Evolutionary conservation across 1,140 invertebrate genomes (phyloP).

Genomic region (Maniola jurtina): DNA sequence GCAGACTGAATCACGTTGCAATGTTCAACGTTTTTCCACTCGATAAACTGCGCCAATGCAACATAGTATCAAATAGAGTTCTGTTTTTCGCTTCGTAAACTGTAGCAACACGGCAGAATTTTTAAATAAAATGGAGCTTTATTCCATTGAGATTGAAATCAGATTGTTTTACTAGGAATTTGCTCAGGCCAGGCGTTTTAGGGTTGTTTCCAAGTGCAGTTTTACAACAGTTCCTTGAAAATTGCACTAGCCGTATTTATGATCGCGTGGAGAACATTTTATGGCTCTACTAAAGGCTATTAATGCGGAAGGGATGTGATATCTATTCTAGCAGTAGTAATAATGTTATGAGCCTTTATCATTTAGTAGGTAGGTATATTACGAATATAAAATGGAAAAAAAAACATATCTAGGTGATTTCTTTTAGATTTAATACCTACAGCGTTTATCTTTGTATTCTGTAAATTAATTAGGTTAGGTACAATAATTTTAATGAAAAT

Average conservation of each 20-base stretch:
- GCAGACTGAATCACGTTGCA: conserved; percentile 9
- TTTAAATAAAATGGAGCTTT: conserved; percentile 15
- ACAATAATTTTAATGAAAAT: no score
- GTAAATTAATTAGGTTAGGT: no score
- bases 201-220: conserved; percentile 20
- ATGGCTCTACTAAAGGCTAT: conserved; percentile 38
- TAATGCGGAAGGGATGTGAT: conserved; percentile 3
- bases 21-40: conserved; percentile 22
- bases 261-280: conserved; percentile 56
- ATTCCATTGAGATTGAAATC: conserved; percentile 11
- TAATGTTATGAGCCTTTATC: background rate
- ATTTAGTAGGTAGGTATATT: no score
- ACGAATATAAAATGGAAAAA: no score
- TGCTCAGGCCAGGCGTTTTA: background rate
- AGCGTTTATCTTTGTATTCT: no score
- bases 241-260: conserved; percentile 41
- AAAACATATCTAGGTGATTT: no score
- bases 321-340: background rate
- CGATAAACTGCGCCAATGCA: conserved; percentile 26
- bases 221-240: conserved; percentile 33
- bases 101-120: conserved; percentile 1
- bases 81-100: conserved; percentile 19
- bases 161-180: conserved; percentile 1
- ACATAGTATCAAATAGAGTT: conserved; percentile 24
- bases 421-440: no score